Evolutionary conservation across 1,140 invertebrate genomes (phyloP), one percentile per base, ranked within the genome.

Genomic region (Zaprionus inermis): DNA sequence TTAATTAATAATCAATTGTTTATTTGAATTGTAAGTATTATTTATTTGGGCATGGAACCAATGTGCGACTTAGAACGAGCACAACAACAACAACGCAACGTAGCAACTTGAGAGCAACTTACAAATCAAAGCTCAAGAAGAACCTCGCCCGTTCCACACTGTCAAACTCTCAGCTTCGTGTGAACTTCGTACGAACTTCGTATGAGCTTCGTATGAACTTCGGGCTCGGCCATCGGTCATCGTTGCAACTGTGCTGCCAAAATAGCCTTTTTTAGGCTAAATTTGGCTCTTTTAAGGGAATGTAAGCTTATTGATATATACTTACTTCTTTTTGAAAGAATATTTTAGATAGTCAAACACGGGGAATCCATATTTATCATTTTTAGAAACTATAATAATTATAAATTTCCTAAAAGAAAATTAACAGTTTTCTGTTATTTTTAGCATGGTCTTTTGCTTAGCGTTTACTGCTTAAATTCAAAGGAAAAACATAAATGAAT

Each of bases 71-170:
- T 71, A 72, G 77, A 73, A 84, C 64, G 56, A 71, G 28, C 52
- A 38, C 34, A 64, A 18, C 59, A 59, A 55, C 30, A 41, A 81
- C 7, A 44, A 72, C 79, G 79, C 68, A 56, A 38, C 57, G 32
- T 38, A 34, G 20, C 44, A 72, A 44, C 46, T 24, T 49, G 18
- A 63, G 63, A 75, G 32, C 69, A 63, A 49, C 58, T 76, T 55
- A 72, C 65, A 75, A 81, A 72, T 61, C 59, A 58, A 59, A 61
- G 56, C 51, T 73, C 30, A 55, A 46, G 28, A 73, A 58, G 71
- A 88, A 79, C 70, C 58, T 59, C 34, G 46, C 64, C 61, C 75
- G 66, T 56, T 52, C 56, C 60, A 75, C 60, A 75, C 66, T 75
- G 66, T 65, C 22, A 69, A 76, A 38, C 36, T 38, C 44, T 54